Base-by-base conservation (phyloP, 2,888 invertebrate genomes). In the Euproctis similis region DNA sequence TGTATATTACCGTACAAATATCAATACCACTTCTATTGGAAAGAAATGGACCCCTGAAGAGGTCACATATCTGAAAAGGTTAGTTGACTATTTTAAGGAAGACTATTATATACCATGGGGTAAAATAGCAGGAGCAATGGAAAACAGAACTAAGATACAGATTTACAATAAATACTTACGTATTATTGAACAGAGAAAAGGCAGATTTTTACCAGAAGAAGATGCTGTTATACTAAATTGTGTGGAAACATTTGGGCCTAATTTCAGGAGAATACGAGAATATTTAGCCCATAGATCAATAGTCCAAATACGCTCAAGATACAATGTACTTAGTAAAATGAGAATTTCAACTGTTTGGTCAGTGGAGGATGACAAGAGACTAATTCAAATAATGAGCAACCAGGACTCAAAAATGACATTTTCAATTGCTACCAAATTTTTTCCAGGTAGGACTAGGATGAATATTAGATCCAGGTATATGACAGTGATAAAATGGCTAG, bases 71-170 rank as follows among this genome's bases (percentile, higher is more conserved):
- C 73, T 96, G 2, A 56, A 84, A 17, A 77, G 86, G 30, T 65
- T 91, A 1, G 86, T 95, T 0, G 85, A 89, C n/a, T 74, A 73
- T 36, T 87, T 88, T 39, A 87, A 80, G 39, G 78, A 89, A 30
- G 92, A 90, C 9, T 77, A 87, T 34, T 87, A 86, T 24, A 90
- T 94, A 39, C 90, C 92, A 1, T 95, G 95, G 94, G 85, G 87
- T 2, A 88, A 87, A 56, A 88, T 94, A 4, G 81, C 87, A 1
- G 80, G 84, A 12, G 85, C 87, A 26, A 88, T 93, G 67, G 85
- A 87, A 6, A 85, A 87, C 34, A 84, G 90, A 39, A 87, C 88
- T 0, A 89, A 89, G 56, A 74, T 82, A 2, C 92, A 92, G 59
- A 68, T 92, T 7, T 91, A 92, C 46, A 86, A 87, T 31, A 87